These are phyloP conservation scores for Hoplostethus mediterraneus DNA, from an alignment of 2,797 vertebrate genomes.

Conservation along the genomic window DNA sequence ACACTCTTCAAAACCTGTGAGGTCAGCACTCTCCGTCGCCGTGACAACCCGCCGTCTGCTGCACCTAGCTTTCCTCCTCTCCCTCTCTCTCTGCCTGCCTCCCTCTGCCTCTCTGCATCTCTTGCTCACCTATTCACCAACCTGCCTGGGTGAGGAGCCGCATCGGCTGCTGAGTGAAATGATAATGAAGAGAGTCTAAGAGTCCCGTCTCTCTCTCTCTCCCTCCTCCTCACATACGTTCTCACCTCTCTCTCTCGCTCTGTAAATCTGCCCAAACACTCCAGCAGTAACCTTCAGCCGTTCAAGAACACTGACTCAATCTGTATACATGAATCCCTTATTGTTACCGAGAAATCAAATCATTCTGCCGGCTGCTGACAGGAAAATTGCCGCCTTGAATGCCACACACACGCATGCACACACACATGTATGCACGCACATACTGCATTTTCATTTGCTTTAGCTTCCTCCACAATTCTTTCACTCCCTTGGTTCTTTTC, in stretches of 20 bases:
- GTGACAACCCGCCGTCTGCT: slow-evolving; percentile 37
- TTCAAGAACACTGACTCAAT: slow-evolving; percentile 76
- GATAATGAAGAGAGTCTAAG: slow-evolving; percentile 64
- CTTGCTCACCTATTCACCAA: slow-evolving; percentile 54
- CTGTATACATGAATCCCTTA: slow-evolving; percentile 74
- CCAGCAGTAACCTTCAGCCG: slow-evolving; percentile 72
- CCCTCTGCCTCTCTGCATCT: slow-evolving; percentile 8
- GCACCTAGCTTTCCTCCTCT: slow-evolving; percentile 3
- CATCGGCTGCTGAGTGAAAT: slow-evolving; percentile 64
- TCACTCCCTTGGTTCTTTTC: slow-evolving; percentile 21
- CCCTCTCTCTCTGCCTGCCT: neutral
- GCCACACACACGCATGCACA: slow-evolving; percentile 26
- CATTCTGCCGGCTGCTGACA: slow-evolving; percentile 68
- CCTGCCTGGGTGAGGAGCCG: slow-evolving; percentile 46
- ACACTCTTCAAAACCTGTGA: slow-evolving; percentile 23
- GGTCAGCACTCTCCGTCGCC: slow-evolving; percentile 39
- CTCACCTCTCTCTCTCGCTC: slow-evolving; percentile 25
- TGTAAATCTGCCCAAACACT: slow-evolving; percentile 66
- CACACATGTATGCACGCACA: slow-evolving; percentile 24
- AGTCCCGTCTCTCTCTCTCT: slow-evolving; percentile 9
- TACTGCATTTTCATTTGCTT: slow-evolving; percentile 45
- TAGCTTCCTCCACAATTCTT: slow-evolving; percentile 34
- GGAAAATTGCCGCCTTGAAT: slow-evolving; percentile 71
- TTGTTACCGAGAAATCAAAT: slow-evolving; percentile 76
- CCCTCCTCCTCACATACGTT: neutral